Percentiles rank a stretch among this genome's conserved stretches.
These are phyloP conservation scores for Chrysochloris asiatica DNA, from an alignment of 2,113 vertebrate species.

Conservation along the genomic window DNA sequence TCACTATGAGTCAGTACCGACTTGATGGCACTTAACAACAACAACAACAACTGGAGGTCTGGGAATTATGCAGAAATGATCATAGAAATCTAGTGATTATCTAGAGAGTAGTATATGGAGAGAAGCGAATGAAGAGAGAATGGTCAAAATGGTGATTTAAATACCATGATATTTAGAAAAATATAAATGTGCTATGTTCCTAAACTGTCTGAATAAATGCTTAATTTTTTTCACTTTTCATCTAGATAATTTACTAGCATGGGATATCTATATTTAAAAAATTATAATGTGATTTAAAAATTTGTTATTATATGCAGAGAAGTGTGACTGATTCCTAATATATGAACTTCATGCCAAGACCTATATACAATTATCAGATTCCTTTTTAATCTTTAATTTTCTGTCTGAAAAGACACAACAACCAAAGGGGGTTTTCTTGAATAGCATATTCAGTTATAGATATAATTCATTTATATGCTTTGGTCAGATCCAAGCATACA, in stretches of 20 bases:
- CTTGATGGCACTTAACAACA: too few species aligned
- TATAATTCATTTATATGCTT: background rate
- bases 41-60: too few species aligned
- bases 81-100: background rate
- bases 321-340: background rate
- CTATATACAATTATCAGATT: background rate
- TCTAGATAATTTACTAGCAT: background rate
- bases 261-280: background rate
- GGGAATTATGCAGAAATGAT: background rate
- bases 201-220: background rate
- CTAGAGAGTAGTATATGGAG: background rate
- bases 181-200: background rate
- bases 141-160: background rate
- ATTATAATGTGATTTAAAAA: background rate
- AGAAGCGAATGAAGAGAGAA: background rate
- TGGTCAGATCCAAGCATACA: background rate
- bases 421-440: background rate
- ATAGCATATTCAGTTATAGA: background rate
- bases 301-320: background rate
- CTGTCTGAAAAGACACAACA: background rate
- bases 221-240: background rate
- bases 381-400: background rate
- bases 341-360: background rate
- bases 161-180: background rate
- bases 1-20: too few species aligned